Base-by-base conservation (phyloP, 2,888 invertebrate genomes). In the Heliconius charithonia region DNA sequence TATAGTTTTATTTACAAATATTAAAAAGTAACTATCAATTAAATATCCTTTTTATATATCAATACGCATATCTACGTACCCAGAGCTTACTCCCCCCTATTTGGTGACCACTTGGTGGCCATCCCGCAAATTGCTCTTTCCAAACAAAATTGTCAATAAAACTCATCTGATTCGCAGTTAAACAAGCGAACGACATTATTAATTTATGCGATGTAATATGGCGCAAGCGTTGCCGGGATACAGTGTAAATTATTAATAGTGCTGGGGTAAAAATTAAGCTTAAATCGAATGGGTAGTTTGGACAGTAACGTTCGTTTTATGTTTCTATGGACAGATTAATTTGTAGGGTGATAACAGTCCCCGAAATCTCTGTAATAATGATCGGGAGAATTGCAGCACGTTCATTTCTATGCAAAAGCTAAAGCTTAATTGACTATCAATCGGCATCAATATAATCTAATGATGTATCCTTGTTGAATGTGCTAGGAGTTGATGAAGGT, bases 131-230 rank as follows among this genome's bases (percentile, higher is more conserved):
- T 94, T 94, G 94, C 95, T 91, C 93, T 94, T 93, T 93, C 92
- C 93, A 92, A 93, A 92, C 95, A 92, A 94, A 92, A 95, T 95
- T 94, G 95, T 93, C 95, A 95, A 95, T 95, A 95, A 95, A 95
- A 95, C 93, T 94, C 94, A 94, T 94, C 94, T 92, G 94, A 94
- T 94, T 95, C 95, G 94, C 94, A 95, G 94, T 94, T 93, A 94
- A 95, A 94, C 93, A 94, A 92, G 94, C 94, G 93, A 91, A 90
- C 92, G 92, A 92, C 93, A 93, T 94, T 94, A 95, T 95, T 94
- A 95, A 95, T 94, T 95, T 95, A 95, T 94, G 95, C 92, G 90
- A 89, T 93, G 94, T 95, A 95, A 95, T 94, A 95, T 94, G 92
- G 93, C 91, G 93, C 93, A 93, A 92, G 90, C 92, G 93, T 90